These are phyloP conservation scores for Stramonita haemastoma DNA, from an alignment of 2,888 invertebrate genomes.

Conservation along the genomic window DNA sequence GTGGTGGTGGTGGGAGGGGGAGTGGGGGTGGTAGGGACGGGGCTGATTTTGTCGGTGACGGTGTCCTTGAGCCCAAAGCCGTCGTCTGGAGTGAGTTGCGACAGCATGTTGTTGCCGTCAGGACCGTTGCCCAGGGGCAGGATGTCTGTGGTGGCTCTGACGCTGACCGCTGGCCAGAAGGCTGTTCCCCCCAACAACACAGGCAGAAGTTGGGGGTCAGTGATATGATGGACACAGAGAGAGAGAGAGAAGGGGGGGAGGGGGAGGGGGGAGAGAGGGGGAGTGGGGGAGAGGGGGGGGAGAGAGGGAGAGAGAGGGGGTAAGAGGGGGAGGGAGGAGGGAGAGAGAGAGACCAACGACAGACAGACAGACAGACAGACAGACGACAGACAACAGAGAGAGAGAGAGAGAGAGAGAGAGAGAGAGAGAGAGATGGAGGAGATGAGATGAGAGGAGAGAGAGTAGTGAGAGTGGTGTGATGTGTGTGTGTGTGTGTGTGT, in stretches of 20 bases:
- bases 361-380: not conserved
- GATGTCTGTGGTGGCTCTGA: not conserved
- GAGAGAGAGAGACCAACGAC: not conserved
- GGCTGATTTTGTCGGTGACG: slow-evolving; percentile 2
- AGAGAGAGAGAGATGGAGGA: too few relatives aligned
- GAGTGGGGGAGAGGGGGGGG: not conserved
- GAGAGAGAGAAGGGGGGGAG: not conserved
- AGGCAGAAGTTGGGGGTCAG: not conserved
- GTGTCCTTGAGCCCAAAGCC: slow-evolving; percentile 14
- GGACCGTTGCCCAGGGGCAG: slow-evolving; percentile 16
- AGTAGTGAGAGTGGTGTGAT: too few relatives aligned
- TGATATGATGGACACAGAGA: not conserved
- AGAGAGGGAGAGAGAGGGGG: too few relatives aligned
- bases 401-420: not conserved
- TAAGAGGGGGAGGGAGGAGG: too few relatives aligned
- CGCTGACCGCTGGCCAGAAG: not conserved
- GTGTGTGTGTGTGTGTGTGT: too few relatives aligned
- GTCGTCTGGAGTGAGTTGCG: slow-evolving; percentile 18
- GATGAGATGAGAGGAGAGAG: too few relatives aligned
- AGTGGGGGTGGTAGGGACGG: slow-evolving; percentile 8
- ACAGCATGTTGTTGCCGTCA: slow-evolving; percentile 9
- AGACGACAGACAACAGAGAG: not conserved
- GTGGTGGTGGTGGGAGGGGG: slow-evolving; percentile 21
- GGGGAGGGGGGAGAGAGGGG: not conserved
- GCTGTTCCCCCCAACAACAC: not conserved